Conservation (phyloP, 2,113 vertebrate genomes). For the Vulpes ferrilata region DNA sequence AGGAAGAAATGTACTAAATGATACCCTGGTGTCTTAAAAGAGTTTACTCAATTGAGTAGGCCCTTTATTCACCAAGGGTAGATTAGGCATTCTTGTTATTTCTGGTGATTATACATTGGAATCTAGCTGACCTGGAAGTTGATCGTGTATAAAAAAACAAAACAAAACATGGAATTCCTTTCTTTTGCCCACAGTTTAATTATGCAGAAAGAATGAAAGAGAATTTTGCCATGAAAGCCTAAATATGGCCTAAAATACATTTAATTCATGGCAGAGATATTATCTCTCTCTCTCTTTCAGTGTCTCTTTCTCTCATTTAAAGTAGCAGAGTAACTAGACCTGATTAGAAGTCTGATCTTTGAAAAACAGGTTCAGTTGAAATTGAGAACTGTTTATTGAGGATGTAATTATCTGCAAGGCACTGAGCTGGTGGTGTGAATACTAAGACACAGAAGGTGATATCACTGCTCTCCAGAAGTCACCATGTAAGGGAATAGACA, state of each 20-base stretch:
- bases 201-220: not conserved
- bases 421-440: not conserved
- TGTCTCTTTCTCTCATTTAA: not conserved
- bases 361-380: constrained; percentile 15
- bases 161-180: not conserved
- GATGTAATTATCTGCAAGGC: not conserved
- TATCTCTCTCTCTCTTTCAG: not conserved
- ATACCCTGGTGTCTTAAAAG: constrained; percentile 9
- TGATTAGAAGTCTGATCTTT: constrained; percentile 16
- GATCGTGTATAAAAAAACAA: not conserved
- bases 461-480: not conserved
- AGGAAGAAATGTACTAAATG: constrained; percentile 60
- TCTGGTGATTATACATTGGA: constrained; percentile 14
- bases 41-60: not conserved
- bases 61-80: not conserved
- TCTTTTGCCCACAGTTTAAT: constrained; percentile 39
- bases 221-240: not conserved
- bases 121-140: constrained; percentile 17
- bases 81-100: not conserved
- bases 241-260: not conserved
- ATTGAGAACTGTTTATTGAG: not conserved
- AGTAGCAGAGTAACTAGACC: not conserved
- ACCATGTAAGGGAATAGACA: not conserved
- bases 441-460: not conserved
- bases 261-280: not conserved